Base-by-base conservation (phyloP, 2,888 invertebrate species). In the Philereme vetulata region DNA sequence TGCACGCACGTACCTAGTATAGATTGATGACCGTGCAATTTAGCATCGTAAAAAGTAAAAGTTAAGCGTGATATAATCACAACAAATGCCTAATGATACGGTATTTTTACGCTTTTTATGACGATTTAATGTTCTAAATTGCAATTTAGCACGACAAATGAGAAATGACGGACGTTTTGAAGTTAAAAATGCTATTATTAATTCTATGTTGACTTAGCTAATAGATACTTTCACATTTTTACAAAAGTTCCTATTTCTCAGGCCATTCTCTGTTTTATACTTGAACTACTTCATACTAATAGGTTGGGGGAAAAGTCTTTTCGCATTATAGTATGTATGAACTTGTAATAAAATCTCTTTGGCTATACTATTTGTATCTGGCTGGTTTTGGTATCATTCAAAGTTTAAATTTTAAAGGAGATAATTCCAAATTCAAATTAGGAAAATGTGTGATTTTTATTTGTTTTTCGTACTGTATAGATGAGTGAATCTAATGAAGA, bases 1-100 rank as follows among this genome's bases (percentile, higher is more conserved):
- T 49, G 33, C 35, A 52, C 48, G 52, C 57, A 52, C 36, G 58
- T 48, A 38, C 38, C 32, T n/a, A 42, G 32, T 7, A 6, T 6
- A 7, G 3, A 38, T 46, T 47, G n/a, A 56, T 42, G 47, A 51
- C 51, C 11, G 50, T 43, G 48, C 50, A 45, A 51, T 50, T 48
- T 43, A 34, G 8, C 54, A 57, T 59, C 68, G 58, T 70, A 71
- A 76, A 78, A 79, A 80, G 78, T 74, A 77, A 79, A 77, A 80
- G 80, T 73, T 60, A 58, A 71, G 33, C 60, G 64, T 75, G 72
- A 70, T 75, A 56, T 72, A 76, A 77, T 72, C 59, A 77, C 71
- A 70, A 64, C 63, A 70, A 68, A 70, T 68, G 66, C 65, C 65
- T 1, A 70, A 65, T 66, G 71, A 64, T 64, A 72, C 70, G 72